Evolutionary conservation across 2,113 vertebrate species (phyloP).

Genomic region (Phoenicopterus ruber): DNA sequence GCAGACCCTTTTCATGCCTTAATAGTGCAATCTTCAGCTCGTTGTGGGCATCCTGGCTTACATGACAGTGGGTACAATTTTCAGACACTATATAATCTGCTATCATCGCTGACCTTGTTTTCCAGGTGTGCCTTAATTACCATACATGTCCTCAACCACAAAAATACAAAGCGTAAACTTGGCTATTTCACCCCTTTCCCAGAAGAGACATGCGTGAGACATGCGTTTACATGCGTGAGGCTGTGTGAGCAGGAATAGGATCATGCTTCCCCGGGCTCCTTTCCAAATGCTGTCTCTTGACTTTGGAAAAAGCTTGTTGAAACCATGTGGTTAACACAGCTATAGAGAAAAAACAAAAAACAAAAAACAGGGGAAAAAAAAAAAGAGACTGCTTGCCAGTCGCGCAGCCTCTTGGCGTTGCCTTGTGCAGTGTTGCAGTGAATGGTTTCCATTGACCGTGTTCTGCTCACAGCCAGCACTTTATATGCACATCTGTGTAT

Average conservation of each 20-base stretch:
- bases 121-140: background rate
- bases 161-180: background rate
- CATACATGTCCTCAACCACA: background rate
- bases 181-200: background rate
- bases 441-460: background rate
- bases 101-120: background rate
- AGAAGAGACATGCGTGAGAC: background rate
- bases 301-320: background rate
- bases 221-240: background rate
- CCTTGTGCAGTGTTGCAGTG: background rate
- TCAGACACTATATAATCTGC: background rate
- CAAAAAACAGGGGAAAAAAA: background rate
- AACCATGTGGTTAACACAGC: background rate
- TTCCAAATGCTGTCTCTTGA: background rate
- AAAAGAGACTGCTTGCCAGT: background rate
- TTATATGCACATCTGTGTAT: no score
- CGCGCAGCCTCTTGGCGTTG: background rate
- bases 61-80: background rate
- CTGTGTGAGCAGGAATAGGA: background rate
- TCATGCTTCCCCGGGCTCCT: background rate
- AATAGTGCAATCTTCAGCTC: background rate
- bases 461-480: background rate
- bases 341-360: background rate
- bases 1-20: background rate
- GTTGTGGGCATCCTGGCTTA: background rate